phyloP scores from a whole-genome alignment of 64 coral and sea anemone genomes.

The Pachyseris speciosa region DNA sequence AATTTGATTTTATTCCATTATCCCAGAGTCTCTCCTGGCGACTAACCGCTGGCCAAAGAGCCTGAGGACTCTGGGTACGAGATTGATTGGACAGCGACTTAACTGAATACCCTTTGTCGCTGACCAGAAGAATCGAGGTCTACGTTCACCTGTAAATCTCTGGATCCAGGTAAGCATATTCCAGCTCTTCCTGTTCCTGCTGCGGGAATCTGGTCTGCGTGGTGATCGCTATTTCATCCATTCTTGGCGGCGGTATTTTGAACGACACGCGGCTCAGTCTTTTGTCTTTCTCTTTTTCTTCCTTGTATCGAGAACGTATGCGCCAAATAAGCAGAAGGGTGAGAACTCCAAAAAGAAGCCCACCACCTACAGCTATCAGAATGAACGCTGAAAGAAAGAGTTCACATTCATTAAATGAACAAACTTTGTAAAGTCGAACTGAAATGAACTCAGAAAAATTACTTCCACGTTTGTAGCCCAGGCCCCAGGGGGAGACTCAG shows the following conservation, averaged over 20 bases:
- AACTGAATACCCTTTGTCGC: no score
- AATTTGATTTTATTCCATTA: no score
- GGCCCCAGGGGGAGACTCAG: no score
- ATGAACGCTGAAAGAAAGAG: not conserved
- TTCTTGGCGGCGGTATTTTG: conserved; percentile 5
- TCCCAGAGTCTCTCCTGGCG: no score
- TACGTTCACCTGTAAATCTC: conserved; percentile 18
- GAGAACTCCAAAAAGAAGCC: not conserved
- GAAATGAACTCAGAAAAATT: no score
- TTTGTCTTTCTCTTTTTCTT: not conserved
- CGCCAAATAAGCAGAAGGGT: not conserved
- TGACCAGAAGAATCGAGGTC: not conserved
- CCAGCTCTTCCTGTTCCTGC: not conserved
- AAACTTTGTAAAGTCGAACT: no score
- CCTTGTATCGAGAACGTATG: not conserved
- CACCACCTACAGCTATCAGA: conserved; percentile 8
- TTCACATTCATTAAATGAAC: not conserved
- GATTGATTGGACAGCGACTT: no score
- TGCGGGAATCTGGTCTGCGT: conserved; percentile 10
- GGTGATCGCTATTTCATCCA: not conserved
- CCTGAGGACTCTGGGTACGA: no score
- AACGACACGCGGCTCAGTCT: not conserved
- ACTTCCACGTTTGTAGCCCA: no score
- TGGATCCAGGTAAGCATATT: not conserved
- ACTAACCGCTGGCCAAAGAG: no score